These are phyloP conservation scores for Dryobota labecula DNA, from an alignment of 2,888 invertebrate species.

Conservation along the genomic window DNA sequence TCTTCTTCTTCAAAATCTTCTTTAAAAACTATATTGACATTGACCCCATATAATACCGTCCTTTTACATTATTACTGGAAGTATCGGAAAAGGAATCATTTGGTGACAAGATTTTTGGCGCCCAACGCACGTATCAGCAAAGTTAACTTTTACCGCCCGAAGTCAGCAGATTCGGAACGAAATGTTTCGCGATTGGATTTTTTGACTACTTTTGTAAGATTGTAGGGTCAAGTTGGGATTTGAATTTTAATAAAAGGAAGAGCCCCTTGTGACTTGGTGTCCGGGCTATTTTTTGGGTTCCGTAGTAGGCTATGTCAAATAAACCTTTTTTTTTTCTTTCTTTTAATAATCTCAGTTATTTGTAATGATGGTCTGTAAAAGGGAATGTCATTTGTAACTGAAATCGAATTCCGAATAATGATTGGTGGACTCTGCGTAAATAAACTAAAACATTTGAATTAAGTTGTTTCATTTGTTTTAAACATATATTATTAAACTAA, in stretches of 20 bases:
- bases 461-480: neutral
- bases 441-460: neutral
- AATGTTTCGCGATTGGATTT: neutral
- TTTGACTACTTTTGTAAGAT: conserved; percentile 18
- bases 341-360: neutral
- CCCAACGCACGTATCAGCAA: conserved; percentile 50
- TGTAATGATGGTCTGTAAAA: neutral
- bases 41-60: conserved; percentile 38
- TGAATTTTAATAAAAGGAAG: conserved; percentile 61
- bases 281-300: neutral
- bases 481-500: neutral
- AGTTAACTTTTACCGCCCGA: conserved; percentile 21
- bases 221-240: conserved; percentile 37
- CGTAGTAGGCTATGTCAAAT: neutral
- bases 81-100: conserved; percentile 54
- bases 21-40: conserved; percentile 32
- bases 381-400: neutral
- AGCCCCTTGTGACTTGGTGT: conserved; percentile 25
- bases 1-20: no score
- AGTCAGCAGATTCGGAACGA: neutral
- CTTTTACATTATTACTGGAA: conserved; percentile 32
- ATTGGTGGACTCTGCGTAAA: neutral
- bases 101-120: conserved; percentile 31
- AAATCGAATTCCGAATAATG: neutral
- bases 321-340: neutral